phyloP scores from a whole-genome alignment of 2,888 invertebrate species.

The Drosophila meridiana region DNA sequence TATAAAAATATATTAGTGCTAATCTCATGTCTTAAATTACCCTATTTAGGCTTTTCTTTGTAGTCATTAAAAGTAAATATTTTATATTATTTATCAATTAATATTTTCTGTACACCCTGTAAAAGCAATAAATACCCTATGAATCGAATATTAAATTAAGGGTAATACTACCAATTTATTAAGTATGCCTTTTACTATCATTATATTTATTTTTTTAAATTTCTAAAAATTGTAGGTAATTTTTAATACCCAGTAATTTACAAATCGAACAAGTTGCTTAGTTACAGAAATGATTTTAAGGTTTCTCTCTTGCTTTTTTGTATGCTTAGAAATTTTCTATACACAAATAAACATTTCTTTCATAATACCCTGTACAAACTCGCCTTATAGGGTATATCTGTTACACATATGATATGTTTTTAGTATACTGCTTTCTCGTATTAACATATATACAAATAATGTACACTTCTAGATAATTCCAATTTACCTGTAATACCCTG shows the following conservation, averaged over 20 bases:
- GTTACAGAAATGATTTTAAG: neutral
- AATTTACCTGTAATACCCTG: neutral
- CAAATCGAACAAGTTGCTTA: neutral
- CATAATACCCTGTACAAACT: neutral
- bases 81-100: neutral
- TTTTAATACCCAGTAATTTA: neutral
- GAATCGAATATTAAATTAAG: no score
- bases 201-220: neutral
- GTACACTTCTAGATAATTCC: neutral
- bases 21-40: neutral
- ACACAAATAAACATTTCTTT: neutral
- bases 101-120: neutral
- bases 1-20: neutral
- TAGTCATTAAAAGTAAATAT: neutral
- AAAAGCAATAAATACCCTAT: neutral
- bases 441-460: neutral
- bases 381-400: neutral
- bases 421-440: no score
- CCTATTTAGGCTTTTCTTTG: neutral
- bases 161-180: no score
- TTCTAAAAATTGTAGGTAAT: neutral
- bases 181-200: no score
- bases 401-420: neutral
- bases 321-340: no score
- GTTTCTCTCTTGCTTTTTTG: neutral